phyloP scores from a whole-genome alignment of 2,888 invertebrate genomes.

The Hydraecia micacea region DNA sequence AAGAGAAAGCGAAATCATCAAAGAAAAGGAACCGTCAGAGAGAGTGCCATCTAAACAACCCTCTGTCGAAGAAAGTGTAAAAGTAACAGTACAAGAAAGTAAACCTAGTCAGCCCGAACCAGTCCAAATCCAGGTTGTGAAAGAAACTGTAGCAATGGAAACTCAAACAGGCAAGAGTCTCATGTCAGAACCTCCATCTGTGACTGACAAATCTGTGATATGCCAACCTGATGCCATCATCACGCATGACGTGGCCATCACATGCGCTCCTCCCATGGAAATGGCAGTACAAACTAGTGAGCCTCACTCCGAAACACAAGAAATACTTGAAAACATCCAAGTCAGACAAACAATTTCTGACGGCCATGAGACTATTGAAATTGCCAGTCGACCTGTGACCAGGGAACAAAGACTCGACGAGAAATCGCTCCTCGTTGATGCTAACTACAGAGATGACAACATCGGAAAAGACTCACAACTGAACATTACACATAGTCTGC shows the following conservation, averaged over 20 bases:
- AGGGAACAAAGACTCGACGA: conserved; percentile 87
- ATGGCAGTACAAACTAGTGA: conserved; percentile 92
- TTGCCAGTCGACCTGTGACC: conserved; percentile 91
- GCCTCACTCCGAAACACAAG: conserved; percentile 85
- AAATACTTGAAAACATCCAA: conserved; percentile 91
- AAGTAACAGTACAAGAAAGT: conserved; percentile 72
- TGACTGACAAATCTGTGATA: conserved; percentile 85
- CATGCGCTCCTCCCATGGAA: conserved; percentile 89
- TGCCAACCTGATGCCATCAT: conserved; percentile 80
- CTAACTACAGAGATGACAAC: conserved; percentile 92
- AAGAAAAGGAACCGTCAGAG: conserved; percentile 63
- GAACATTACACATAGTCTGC: conserved; percentile 93
- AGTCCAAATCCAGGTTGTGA: conserved; percentile 63
- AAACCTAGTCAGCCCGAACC: conserved; percentile 69
- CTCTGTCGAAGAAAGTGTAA: conserved; percentile 66
- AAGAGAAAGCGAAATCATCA: conserved; percentile 73
- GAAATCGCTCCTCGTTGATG: conserved; percentile 93
- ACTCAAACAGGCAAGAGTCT: conserved; percentile 93
- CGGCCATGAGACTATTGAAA: conserved; percentile 93
- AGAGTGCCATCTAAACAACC: conserved; percentile 63
- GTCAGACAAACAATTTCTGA: conserved; percentile 91
- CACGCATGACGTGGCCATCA: conserved; percentile 88
- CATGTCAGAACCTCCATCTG: conserved; percentile 82
- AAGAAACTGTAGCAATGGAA: conserved; percentile 86
- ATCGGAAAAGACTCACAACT: conserved; percentile 91